Evolutionary conservation across 2,888 invertebrate genomes (phyloP), one percentile per base, ranked within the genome.

Genomic region (Odontocolon sp.): DNA sequence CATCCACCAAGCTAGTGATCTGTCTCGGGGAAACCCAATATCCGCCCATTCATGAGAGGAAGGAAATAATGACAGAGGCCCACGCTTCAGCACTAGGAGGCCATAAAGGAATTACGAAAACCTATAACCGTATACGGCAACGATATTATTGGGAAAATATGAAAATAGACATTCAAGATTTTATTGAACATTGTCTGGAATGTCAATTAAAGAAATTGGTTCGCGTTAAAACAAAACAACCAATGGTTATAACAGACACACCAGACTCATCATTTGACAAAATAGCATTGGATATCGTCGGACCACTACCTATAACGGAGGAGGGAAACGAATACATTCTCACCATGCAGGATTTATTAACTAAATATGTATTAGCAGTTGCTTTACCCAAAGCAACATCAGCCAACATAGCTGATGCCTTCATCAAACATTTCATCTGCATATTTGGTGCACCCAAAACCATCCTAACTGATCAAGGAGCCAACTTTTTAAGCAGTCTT

Each of bases 181-280:
- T 18, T 8, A 54, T 54, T 16, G 31, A 33, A 18, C 33, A 54
- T 18, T 56, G 56, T n/a, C 21, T 56, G 0, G 33, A 33, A 6
- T 82, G 80, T 26, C 77, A 79, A 42, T 31, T 67, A 21, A 79
- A 81, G 2, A 82, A 82, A 68, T 18, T 81, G 14, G 78, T 78
- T 0, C 40, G 79, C 2, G 67, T 73, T 4, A 73, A 59, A 36
- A 80, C 77, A 0, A 61, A 42, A 47, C 69, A 72, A 56, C 76
- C 79, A 6, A 74, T 80, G 78, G 3, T 63, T 0, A 80, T 80
- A 0, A 81, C 81, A 0, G 81, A 82, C 16, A 81, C 81, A n/a
- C 69, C 78, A 0, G 61, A 50, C 3, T 38, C 26, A 2, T 64
- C 74, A 2, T 80, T 79, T 18, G 78, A 80, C 31, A 78, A 79